phyloP scores from a whole-genome alignment of 1,140 invertebrate genomes.

The Lepidostoma basale region DNA sequence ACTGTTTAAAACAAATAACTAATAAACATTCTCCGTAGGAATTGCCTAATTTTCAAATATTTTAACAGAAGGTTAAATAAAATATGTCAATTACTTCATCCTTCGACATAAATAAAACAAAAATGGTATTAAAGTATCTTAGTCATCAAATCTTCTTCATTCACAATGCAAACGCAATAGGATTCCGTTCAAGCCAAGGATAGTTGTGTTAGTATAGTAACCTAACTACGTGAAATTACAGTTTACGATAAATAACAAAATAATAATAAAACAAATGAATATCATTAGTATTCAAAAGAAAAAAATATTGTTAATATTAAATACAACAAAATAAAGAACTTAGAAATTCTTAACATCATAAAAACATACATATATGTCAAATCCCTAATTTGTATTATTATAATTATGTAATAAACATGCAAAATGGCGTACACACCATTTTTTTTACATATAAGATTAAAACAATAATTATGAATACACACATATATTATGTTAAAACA shows the following conservation, averaged over 20 bases:
- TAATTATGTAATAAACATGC: too few species aligned
- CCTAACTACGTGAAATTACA: constrained; percentile 6
- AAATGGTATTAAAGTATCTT: too few species aligned
- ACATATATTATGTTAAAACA: not conserved
- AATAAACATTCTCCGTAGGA: too few species aligned
- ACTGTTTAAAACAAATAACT: not conserved
- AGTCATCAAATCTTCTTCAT: constrained; percentile 4
- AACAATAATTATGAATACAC: not conserved
- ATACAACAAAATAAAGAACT: constrained; percentile 16
- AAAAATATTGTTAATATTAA: constrained; percentile 20
- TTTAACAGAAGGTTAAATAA: too few species aligned
- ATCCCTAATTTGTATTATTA: too few species aligned
- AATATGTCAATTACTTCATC: too few species aligned
- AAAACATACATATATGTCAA: not conserved
- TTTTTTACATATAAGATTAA: constrained; percentile 8
- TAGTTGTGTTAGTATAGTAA: constrained; percentile 17
- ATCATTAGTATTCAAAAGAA: constrained; percentile 9
- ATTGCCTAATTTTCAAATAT: too few species aligned
- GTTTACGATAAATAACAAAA: constrained; percentile 11
- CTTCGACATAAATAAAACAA: too few species aligned
- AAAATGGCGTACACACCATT: too few species aligned
- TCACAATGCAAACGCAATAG: not conserved
- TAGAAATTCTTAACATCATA: not conserved
- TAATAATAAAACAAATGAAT: too few species aligned
- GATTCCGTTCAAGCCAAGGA: constrained; percentile 2